Evolutionary conservation across 2,113 vertebrate species (phyloP), one percentile per base, ranked within the genome.

Genomic region (Erythrocebus patas): DNA sequence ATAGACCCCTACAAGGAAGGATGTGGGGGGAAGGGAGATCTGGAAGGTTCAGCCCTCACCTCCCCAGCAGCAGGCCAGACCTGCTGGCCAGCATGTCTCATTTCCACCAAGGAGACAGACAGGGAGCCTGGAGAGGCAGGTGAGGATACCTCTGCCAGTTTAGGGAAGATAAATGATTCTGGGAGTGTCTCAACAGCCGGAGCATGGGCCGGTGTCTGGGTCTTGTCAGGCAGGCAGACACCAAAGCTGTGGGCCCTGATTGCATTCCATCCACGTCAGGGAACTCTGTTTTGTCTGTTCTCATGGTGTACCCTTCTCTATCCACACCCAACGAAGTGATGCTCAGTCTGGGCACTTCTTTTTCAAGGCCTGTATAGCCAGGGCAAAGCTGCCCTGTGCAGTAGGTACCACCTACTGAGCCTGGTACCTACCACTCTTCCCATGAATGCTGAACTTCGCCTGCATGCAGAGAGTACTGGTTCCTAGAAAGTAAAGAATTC

Each of bases 1-100:
- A 98, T 96, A 97, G 96, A 97, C 96, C 95, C 85, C 88, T 66
- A 45, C 35, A 82, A 91, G 92, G 95, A 80, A 43, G 76, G 52
- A 22, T 2, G 20, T 48, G 45, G 72, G 48, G 40, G 80, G 22
- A 50, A 27, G 38, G 22, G 59, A 45, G 32, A 52, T 38, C 78
- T 75, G 73, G 64, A 76, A 91, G 91, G 76, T 48, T 59, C 52
- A 27, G 55, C 89, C 72, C 90, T 87, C 40, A 45, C 30, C 81
- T 85, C 78, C 55, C 57, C 48, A 57, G 27, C 78, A 91, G 50
- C 88, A 96, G 66, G 38, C 73, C 89, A 86, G 86, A 91, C 40
- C 12, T 86, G 87, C 79, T 81, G 64, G 50, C 52, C 79, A 59
- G 78, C 73, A 55, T 72, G 45, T 79, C 64, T 93, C n/a, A 43